phyloP scores from a whole-genome alignment of 2,888 invertebrate species.

The Agriopis leucophaearia region DNA sequence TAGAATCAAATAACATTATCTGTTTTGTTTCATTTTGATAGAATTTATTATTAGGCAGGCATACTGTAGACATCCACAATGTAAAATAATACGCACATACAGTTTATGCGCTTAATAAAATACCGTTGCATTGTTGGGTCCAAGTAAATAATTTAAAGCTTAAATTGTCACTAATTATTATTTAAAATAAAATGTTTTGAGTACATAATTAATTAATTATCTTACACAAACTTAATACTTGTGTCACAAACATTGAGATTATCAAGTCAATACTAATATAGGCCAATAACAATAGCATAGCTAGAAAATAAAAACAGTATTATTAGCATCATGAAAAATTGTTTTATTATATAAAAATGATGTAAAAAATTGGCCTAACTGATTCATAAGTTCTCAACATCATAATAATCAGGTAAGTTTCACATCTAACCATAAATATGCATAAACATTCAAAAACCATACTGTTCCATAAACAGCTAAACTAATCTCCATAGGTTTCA shows the following conservation, averaged over 20 bases:
- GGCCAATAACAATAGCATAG: conserved; percentile 1
- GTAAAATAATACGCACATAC: not conserved
- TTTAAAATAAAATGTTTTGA: conserved; percentile 1
- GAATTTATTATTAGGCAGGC: not conserved
- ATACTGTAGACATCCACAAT: not conserved
- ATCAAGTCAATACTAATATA: conserved; percentile 1
- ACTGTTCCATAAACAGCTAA: too few relatives aligned
- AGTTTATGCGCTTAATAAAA: conserved; percentile 23
- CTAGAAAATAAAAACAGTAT: not conserved
- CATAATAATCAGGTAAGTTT: too few relatives aligned
- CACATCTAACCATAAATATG: too few relatives aligned
- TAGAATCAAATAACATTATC: not conserved
- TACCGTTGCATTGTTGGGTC: conserved; percentile 1
- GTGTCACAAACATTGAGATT: conserved; percentile 18
- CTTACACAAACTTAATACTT: conserved; percentile 17
- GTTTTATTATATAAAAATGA: too few relatives aligned
- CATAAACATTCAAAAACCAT: too few relatives aligned
- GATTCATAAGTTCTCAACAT: too few relatives aligned
- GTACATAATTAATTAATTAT: conserved; percentile 9
- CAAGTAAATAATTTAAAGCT: conserved; percentile 36
- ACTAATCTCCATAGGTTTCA: too few relatives aligned
- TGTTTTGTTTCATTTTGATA: conserved; percentile 9
- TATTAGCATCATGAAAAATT: not conserved
- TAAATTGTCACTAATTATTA: conserved; percentile 23
- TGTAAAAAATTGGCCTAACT: too few relatives aligned